phyloP scores from a whole-genome alignment of 2,888 invertebrate species.

The Microchrysa polita region DNA sequence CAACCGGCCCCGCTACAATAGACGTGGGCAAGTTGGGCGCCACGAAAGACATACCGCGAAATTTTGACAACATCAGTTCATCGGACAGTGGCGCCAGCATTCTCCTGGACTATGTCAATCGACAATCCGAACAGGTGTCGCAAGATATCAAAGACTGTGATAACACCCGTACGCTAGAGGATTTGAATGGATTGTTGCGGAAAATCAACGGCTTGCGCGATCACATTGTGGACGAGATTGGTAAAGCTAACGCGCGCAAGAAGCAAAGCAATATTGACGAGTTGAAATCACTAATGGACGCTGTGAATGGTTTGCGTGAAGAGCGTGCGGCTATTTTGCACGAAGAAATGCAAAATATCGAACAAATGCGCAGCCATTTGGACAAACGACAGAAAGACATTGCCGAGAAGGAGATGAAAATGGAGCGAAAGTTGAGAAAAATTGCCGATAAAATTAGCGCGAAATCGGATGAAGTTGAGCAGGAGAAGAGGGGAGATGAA shows the following conservation, averaged over 20 bases:
- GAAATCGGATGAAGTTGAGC: neutral
- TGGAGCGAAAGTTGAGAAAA: conserved; percentile 54
- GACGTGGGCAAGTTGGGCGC: neutral
- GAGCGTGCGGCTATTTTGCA: conserved; percentile 57
- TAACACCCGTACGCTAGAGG: conserved; percentile 54
- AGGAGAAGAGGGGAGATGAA: neutral
- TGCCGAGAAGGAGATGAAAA: conserved; percentile 56
- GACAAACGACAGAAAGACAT: conserved; percentile 56
- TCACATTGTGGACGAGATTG: conserved; percentile 57
- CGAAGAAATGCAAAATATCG: conserved; percentile 40
- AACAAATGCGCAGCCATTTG: conserved; percentile 44
- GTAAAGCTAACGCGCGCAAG: conserved; percentile 43
- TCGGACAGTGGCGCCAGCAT: conserved; percentile 60
- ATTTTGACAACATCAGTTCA: conserved; percentile 51
- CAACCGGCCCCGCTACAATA: neutral
- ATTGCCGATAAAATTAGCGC: conserved; percentile 53
- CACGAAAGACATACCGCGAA: neutral
- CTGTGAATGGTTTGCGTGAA: conserved; percentile 55
- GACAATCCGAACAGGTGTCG: conserved; percentile 58
- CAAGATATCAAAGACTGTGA: conserved; percentile 56
- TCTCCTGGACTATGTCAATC: conserved; percentile 60
- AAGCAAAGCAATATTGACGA: neutral
- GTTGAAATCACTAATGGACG: conserved; percentile 48
- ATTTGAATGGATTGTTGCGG: conserved; percentile 55
- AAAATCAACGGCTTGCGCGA: conserved; percentile 58